phyloP scores from a whole-genome alignment of 2,888 invertebrate species.

The Ectemnius lituratus region DNA sequence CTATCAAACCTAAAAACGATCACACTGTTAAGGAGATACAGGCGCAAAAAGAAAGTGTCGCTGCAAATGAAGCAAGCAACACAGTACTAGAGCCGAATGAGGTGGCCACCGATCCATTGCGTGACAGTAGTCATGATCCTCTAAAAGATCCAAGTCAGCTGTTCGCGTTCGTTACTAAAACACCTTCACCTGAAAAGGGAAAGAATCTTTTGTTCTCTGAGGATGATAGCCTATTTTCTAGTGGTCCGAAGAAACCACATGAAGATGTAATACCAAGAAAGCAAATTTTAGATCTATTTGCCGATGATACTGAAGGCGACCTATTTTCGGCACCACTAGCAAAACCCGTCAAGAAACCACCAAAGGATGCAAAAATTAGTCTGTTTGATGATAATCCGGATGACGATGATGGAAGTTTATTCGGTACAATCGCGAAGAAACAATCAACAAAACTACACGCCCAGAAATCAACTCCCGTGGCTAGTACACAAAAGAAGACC shows the following conservation, averaged over 20 bases:
- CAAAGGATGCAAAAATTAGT: constrained; percentile 62
- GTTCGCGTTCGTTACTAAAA: constrained; percentile 75
- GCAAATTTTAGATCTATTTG: constrained; percentile 64
- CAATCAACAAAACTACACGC: constrained; percentile 36
- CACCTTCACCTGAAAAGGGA: constrained; percentile 74
- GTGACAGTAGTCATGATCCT: constrained; percentile 70
- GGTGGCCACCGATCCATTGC: constrained; percentile 66
- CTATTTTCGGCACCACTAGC: constrained; percentile 66
- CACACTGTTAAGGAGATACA: not conserved
- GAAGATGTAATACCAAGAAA: constrained; percentile 50
- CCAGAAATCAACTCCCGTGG: constrained; percentile 34
- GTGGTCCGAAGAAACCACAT: constrained; percentile 49
- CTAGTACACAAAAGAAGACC: constrained; percentile 41
- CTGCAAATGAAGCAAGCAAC: constrained; percentile 16
- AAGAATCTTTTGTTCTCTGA: constrained; percentile 67
- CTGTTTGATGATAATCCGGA: constrained; percentile 69
- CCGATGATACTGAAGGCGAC: constrained; percentile 69
- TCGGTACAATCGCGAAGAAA: constrained; percentile 54
- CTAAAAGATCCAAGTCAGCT: constrained; percentile 73
- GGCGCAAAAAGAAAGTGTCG: not conserved
- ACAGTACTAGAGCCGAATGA: constrained; percentile 32
- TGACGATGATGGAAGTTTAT: constrained; percentile 68
- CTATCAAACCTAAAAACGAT: constrained; percentile 1
- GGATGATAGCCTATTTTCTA: constrained; percentile 72
- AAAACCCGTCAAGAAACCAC: constrained; percentile 61